Conservation (phyloP, 1,140 invertebrate species). For the Procambarus virginalis region DNA sequence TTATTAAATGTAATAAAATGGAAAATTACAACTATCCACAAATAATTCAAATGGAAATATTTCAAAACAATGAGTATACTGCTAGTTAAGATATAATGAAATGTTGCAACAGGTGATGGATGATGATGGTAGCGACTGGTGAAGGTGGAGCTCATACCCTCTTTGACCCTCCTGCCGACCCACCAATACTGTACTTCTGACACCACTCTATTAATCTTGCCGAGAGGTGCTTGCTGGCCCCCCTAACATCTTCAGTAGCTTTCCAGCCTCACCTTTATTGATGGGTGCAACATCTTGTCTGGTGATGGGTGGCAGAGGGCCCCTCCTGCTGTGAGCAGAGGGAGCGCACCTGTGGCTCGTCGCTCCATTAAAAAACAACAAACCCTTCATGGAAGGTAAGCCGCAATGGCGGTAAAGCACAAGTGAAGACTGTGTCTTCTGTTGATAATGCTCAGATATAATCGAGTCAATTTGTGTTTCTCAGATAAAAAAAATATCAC, state of each 20-base stretch:
- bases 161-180: neutral
- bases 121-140: neutral
- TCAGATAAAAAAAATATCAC: slow-evolving; percentile 37
- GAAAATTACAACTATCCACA: slow-evolving; percentile 21
- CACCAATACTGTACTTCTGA: neutral
- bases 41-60: slow-evolving; percentile 20
- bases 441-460: slow-evolving; percentile 30
- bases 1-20: slow-evolving; percentile 27
- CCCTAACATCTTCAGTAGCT: no score
- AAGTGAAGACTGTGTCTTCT: slow-evolving; percentile 17
- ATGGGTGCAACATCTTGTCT: neutral
- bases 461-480: slow-evolving; percentile 26
- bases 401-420: slow-evolving; percentile 19
- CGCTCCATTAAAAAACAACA: slow-evolving; percentile 14
- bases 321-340: neutral
- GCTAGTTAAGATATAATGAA: neutral
- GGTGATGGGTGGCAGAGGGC: neutral
- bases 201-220: no score
- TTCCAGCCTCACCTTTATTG: no score
- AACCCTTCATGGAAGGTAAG: slow-evolving; percentile 64
- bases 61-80: slow-evolving; percentile 30
- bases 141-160: no score
- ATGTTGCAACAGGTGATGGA: neutral
- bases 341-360: neutral
- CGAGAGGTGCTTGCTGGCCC: no score